These are phyloP conservation scores for Anoplolepis gracilipes DNA, from an alignment of 1,140 invertebrate genomes.

Conservation along the genomic window DNA sequence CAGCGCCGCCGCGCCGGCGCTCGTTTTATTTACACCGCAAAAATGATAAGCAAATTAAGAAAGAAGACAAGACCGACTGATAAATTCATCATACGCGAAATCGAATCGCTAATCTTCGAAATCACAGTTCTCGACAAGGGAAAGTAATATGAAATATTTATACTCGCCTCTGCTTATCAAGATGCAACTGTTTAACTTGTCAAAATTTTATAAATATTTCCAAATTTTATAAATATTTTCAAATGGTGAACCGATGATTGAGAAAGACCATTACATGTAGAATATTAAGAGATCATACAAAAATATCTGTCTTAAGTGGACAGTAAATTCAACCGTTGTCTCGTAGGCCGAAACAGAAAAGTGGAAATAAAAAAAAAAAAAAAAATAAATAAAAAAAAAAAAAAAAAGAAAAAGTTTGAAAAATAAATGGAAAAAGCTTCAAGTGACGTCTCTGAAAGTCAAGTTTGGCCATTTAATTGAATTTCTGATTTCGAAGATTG, in stretches of 20 bases:
- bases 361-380: too few relatives aligned
- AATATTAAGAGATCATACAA: background rate
- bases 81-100: conserved; percentile 9
- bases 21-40: conserved; percentile 42
- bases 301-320: background rate
- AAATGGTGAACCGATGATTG: too few relatives aligned
- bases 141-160: background rate
- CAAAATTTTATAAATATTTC: background rate
- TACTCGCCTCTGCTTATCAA: too few relatives aligned
- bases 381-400: too few relatives aligned
- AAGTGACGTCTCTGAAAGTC: background rate
- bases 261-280: background rate
- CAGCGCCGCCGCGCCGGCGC: conserved; percentile 13
- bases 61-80: background rate
- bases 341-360: background rate
- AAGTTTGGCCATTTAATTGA: background rate
- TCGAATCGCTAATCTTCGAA: conserved; percentile 16
- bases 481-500: conserved; percentile 26
- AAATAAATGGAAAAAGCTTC: too few relatives aligned
- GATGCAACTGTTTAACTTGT: background rate
- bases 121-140: background rate
- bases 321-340: background rate
- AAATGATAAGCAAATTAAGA: conserved; percentile 36
- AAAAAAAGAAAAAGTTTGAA: too few relatives aligned
- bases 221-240: background rate